Base-by-base conservation (phyloP, 2,888 invertebrate species). In the Esperia sulphurella region DNA sequence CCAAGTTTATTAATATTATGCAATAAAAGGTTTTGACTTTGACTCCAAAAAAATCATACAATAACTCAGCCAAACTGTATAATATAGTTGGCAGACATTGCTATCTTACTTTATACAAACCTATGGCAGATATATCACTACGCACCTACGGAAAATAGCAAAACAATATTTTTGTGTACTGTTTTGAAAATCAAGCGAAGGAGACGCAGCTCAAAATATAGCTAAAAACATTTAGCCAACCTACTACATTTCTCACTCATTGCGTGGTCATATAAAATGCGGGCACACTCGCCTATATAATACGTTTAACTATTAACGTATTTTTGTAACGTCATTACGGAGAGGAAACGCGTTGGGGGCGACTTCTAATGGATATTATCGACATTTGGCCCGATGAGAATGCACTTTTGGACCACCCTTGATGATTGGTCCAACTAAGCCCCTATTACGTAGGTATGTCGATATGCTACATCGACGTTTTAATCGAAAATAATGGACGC, bases 331-430 rank as follows among this genome's bases (percentile, higher is more conserved):
- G 61, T 65, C 64, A 65, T 58, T 60, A 59, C 53, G 45, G 44
- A 31, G 45, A 49, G 52, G 59, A 55, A 54, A 45, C 50, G 59
- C 53, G 53, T 31, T 35, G 56, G 52, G 54, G 55, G 56, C 47
- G 52, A 46, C 50, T 41, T 55, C 68, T 75, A 78, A 79, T 79
- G 75, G 74, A 71, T 71, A 75, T 71, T 71, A 72, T 70, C 68
- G 68, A 69, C 68, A 72, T 64, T 21, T 67, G 69, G 58, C 53
- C 53, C 70, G 71, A 74, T 80, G 81, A 81, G 71, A 62, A 61
- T 65, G 79, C 79, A 78, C 51, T 70, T 65, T 66, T 59, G 56
- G 67, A 62, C 71, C 70, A 65, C 68, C 68, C 65, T 58, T 41
- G 43, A 47, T 57, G 65, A 65, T 62, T 59, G 71, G 58, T 56